A percentile compares a stretch with the other conserved stretches of the same genome.
These are phyloP conservation scores for Parnassius smintheus DNA, from an alignment of 2,888 invertebrate species.

Conservation along the genomic window DNA sequence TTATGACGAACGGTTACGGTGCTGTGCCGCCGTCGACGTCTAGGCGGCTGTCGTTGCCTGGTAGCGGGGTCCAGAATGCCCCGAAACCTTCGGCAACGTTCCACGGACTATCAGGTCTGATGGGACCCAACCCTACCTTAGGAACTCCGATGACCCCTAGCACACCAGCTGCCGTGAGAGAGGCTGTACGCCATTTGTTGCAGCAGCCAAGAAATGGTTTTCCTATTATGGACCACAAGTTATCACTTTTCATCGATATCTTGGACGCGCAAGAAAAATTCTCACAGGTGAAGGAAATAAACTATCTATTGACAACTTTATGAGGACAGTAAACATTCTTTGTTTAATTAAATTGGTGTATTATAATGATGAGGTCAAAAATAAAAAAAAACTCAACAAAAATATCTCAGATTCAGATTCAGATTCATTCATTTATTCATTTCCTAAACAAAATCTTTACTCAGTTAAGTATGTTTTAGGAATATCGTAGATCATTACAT, in stretches of 20 bases:
- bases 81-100: slow-evolving; percentile 84
- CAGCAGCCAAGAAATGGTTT: slow-evolving; percentile 87
- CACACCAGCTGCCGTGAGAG: slow-evolving; percentile 84
- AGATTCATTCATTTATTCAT: too few species aligned
- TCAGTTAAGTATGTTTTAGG: too few species aligned
- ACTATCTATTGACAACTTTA: too few species aligned
- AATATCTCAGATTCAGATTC: too few species aligned
- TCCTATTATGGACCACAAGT: slow-evolving; percentile 88
- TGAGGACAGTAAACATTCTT: too few species aligned
- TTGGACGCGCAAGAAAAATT: slow-evolving; percentile 91
- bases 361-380: too few species aligned
- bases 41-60: slow-evolving; percentile 79
- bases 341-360: too few species aligned
- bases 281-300: slow-evolving; percentile 83
- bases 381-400: too few species aligned
- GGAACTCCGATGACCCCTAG: slow-evolving; percentile 71
- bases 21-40: slow-evolving; percentile 76
- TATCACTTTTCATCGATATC: slow-evolving; percentile 90
- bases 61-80: slow-evolving; percentile 65
- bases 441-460: too few species aligned
- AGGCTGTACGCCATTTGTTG: slow-evolving; percentile 85
- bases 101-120: slow-evolving; percentile 75
- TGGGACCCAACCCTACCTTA: slow-evolving; percentile 53
- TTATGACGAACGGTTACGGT: slow-evolving; percentile 75
- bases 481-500: too few species aligned